Evolutionary conservation across 2,888 invertebrate species (phyloP), one percentile per base, ranked within the genome.

Genomic region (Hypomecis atomaria): DNA sequence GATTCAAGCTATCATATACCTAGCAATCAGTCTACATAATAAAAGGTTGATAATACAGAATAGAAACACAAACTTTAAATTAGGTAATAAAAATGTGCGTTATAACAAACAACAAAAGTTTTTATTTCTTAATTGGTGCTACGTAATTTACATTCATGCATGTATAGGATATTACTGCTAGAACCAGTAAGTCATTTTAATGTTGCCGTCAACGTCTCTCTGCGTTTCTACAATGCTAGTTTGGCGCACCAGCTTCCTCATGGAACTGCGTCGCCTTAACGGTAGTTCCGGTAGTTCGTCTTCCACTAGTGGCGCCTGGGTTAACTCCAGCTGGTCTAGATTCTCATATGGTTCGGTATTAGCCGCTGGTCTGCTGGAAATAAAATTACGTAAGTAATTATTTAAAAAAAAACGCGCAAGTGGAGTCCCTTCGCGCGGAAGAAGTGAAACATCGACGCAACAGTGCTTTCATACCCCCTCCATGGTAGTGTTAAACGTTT

Each of bases 121-220:
- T 33, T 23, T 23, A 23, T 23, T 23, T 23, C 23, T 2, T 23
- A 23, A 2, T 23, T 23, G 23, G 23, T 23, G 23, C 23, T 23
- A 23, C 1, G 3, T 23, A 2, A 23, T 23, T 3, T 23, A 23
- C 23, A 23, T 23, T 23, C 23, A 23, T 23, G 23, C 23, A 23
- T 23, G 1, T 2, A 23, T 23, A 23, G n/a, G n/a, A n/a, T n/a
- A n/a, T n/a, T n/a, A 38, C 36, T 43, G 9, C 87, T 93, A 97
- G 88, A 97, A 97, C 97, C 97, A 97, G 85, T 97, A 97, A 0
- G 97, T 96, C 94, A 97, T 95, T 83, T 95, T 96, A 86, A 97
- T 96, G 56, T 95, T 95, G 10, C 97, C 97, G 78, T 96, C 96
- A 1, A 94, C 93, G 74, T 96, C 95, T 65, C 95, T 94, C 69